These are phyloP conservation scores for Steinernema khuongi DNA, from an alignment of 1,140 invertebrate genomes.

Conservation along the genomic window DNA sequence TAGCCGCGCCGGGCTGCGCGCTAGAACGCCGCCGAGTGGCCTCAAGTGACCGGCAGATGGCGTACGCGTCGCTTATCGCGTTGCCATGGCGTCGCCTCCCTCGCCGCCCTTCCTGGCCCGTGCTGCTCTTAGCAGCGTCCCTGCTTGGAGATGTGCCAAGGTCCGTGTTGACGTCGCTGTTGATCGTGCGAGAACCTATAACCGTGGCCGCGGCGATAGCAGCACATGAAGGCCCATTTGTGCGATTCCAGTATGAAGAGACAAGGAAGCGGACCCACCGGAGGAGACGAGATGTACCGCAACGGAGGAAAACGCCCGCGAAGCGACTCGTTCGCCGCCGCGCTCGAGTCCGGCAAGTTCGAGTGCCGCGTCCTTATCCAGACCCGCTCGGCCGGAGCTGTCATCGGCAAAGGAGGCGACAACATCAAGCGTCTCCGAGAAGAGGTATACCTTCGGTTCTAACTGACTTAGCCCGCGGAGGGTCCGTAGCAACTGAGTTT, in stretches of 20 bases:
- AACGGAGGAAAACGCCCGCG: neutral
- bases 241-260: slow-evolving; percentile 3
- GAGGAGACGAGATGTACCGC: slow-evolving; percentile 11
- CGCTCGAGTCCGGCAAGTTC: slow-evolving; percentile 46
- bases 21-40: too few species aligned
- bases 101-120: too few species aligned
- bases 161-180: too few species aligned
- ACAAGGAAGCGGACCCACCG: neutral
- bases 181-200: too few species aligned
- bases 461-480: slow-evolving; percentile 4
- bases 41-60: too few species aligned
- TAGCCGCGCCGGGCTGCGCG: too few species aligned
- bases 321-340: neutral
- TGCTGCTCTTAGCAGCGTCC: too few species aligned
- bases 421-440: slow-evolving; percentile 73
- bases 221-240: too few species aligned
- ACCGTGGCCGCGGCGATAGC: too few species aligned
- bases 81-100: too few species aligned
- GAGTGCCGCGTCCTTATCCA: slow-evolving; percentile 55
- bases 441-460: slow-evolving; percentile 45
- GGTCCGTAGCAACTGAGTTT: neutral
- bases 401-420: slow-evolving; percentile 89
- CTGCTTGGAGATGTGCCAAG: too few species aligned
- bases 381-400: slow-evolving; percentile 73
- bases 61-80: too few species aligned